Percentiles rank a stretch among this genome's conserved stretches.
These are phyloP conservation scores for Cheumatopsyche charites DNA, from an alignment of 1,140 invertebrate species.

Conservation along the genomic window DNA sequence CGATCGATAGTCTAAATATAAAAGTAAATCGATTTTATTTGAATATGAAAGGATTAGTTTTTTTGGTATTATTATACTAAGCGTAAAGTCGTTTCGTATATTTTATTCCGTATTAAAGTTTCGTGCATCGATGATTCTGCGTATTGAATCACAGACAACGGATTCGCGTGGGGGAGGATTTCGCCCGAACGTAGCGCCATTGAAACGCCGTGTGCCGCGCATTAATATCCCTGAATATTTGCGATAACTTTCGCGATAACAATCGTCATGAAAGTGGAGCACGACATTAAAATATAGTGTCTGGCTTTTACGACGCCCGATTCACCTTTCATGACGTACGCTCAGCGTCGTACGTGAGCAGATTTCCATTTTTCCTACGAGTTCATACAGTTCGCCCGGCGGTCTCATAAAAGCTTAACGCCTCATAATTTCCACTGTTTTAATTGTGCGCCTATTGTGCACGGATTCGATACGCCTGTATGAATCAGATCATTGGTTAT, in stretches of 20 bases:
- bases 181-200: no score
- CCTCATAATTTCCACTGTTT: constrained; percentile 30
- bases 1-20: no score
- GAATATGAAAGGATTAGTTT: no score
- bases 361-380: constrained; percentile 22
- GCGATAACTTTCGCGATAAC: constrained; percentile 7
- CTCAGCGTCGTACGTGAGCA: constrained; percentile 13
- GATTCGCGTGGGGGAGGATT: no score
- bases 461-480: constrained; percentile 25
- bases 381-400: no score
- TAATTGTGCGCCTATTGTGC: constrained; percentile 33
- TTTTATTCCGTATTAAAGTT: no score
- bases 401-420: constrained; percentile 30
- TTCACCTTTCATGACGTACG: constrained; percentile 21
- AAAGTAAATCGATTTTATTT: no score
- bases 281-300: constrained; percentile 22
- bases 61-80: no score
- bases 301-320: constrained; percentile 9
- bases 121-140: no score
- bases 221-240: background rate
- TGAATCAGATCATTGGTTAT: constrained; percentile 34
- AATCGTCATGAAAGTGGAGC: constrained; percentile 16
- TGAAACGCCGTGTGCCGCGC: background rate
- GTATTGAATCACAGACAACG: no score
- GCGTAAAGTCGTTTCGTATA: no score